Percentiles rank a stretch among this genome's conserved stretches.
Evolutionary conservation across 2,113 vertebrate genomes (phyloP).

Genomic region (Kryptolebias marmoratus): DNA sequence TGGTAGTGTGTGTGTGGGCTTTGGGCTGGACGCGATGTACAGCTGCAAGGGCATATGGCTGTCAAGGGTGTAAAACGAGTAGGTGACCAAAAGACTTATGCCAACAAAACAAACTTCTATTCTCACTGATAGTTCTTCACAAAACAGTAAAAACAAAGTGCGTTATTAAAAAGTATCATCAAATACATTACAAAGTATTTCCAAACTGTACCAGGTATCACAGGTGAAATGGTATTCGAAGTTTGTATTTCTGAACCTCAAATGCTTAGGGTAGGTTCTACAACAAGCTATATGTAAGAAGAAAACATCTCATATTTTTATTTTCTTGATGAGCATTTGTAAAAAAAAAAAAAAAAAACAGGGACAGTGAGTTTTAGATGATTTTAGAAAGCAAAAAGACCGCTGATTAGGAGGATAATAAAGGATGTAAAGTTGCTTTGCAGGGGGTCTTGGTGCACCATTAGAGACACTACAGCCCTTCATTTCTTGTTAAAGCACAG

Average conservation of each 20-base stretch:
- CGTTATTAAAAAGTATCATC: background rate
- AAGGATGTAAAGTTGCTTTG: constrained; percentile 24
- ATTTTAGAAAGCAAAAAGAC: constrained; percentile 4
- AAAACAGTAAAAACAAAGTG: background rate
- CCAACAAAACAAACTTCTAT: background rate
- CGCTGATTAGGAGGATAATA: constrained; percentile 22
- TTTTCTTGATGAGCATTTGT: background rate
- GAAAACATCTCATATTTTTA: background rate
- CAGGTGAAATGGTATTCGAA: background rate
- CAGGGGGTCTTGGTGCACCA: constrained; percentile 12
- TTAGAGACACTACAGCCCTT: constrained; percentile 32
- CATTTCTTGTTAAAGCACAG: constrained; percentile 33
- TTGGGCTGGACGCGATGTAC: constrained; percentile 10
- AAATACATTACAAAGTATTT: background rate
- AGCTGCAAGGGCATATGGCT: constrained; percentile 2
- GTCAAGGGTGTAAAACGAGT: background rate
- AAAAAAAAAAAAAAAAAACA: background rate
- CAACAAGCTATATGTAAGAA: background rate
- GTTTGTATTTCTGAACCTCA: constrained; percentile 1
- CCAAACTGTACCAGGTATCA: background rate
- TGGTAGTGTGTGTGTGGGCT: constrained; percentile 20
- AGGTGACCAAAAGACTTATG: background rate
- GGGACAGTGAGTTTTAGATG: constrained; percentile 1
- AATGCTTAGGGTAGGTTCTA: background rate
- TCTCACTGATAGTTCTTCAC: background rate